phyloP scores from a whole-genome alignment of 2,113 vertebrate genomes.

The Chloebia gouldiae region DNA sequence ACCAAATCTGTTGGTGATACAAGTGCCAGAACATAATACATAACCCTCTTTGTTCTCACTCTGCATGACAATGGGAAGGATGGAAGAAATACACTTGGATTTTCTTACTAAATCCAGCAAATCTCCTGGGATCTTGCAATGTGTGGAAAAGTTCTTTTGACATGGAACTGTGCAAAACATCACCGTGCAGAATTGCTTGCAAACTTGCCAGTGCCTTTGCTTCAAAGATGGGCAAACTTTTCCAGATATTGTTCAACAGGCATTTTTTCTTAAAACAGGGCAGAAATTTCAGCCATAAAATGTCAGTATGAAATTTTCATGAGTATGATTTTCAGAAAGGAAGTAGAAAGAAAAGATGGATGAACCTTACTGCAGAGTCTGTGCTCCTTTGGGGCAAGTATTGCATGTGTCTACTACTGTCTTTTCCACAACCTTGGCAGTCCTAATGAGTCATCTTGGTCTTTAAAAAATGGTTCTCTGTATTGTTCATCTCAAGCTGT shows the following conservation, averaged over 20 bases:
- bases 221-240: conserved; percentile 13
- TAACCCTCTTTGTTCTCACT: neutral
- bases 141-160: conserved; percentile 9
- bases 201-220: conserved; percentile 14
- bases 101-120: conserved; percentile 26
- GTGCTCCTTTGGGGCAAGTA: neutral
- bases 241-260: conserved; percentile 35
- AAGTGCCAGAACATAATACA: neutral
- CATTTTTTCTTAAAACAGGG: conserved; percentile 7
- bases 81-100: conserved; percentile 12
- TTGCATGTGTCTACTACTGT: neutral
- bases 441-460: neutral
- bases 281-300: conserved; percentile 12
- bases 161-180: neutral
- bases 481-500: neutral
- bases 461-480: neutral
- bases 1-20: neutral
- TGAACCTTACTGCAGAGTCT: neutral
- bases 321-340: neutral
- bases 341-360: neutral
- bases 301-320: neutral
- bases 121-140: conserved; percentile 8
- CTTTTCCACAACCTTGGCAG: neutral
- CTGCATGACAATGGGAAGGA: neutral
- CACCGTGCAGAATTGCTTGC: conserved; percentile 22